Conservation (phyloP, 2,888 invertebrate species). For the Tinea trinotella region DNA sequence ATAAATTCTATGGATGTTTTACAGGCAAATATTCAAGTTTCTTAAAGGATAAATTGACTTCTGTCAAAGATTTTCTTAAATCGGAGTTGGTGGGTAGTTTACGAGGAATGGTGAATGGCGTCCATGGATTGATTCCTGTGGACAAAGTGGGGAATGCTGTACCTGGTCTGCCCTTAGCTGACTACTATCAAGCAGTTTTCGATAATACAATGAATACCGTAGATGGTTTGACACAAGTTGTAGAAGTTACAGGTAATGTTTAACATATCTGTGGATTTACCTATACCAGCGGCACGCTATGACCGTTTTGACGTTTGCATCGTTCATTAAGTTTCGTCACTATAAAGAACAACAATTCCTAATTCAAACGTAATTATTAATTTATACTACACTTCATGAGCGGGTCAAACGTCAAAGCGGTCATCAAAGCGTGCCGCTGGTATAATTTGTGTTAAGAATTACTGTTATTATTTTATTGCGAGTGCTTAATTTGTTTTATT, state of each 20-base stretch:
- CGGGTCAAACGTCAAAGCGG: too few species aligned
- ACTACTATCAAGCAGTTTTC: slow-evolving; percentile 51
- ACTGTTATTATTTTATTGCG: too few species aligned
- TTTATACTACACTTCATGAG: too few species aligned
- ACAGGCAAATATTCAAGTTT: slow-evolving; percentile 53
- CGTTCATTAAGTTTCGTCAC: too few species aligned
- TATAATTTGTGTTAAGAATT: too few species aligned
- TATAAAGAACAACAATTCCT: too few species aligned
- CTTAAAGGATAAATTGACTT: slow-evolving; percentile 39
- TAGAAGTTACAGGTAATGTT: slow-evolving; percentile 72
- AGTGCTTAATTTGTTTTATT: too few species aligned
- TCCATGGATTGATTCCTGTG: slow-evolving; percentile 44
- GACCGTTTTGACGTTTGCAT: too few species aligned
- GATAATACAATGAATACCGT: slow-evolving; percentile 40
- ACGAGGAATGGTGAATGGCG: slow-evolving; percentile 39
- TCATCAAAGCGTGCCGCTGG: too few species aligned
- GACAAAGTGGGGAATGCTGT: slow-evolving; percentile 28
- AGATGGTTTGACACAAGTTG: slow-evolving; percentile 68
- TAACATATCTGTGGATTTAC: too few species aligned
- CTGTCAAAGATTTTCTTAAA: slow-evolving; percentile 53
- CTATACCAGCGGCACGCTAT: too few species aligned
- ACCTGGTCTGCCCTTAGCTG: slow-evolving; percentile 38
- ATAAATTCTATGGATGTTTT: background rate
- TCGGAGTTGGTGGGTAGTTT: slow-evolving; percentile 55
- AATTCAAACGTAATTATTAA: too few species aligned